Evolutionary conservation across 2,113 vertebrate genomes (phyloP).

Genomic region (Oreochromis niloticus): DNA sequence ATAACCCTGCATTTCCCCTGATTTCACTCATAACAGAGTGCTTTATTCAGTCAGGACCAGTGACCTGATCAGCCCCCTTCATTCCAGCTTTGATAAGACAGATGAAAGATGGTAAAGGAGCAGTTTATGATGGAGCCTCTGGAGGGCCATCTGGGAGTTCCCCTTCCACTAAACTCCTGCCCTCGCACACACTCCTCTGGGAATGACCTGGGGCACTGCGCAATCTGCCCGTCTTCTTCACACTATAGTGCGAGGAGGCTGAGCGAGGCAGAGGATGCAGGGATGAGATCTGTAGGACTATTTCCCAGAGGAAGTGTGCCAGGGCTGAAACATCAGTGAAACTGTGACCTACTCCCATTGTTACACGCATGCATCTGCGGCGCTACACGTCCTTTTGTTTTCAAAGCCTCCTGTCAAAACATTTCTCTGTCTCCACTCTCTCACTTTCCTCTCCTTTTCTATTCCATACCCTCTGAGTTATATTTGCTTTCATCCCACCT

Average conservation of each 20-base stretch:
- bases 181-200: constrained; percentile 10
- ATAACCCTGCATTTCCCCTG: background rate
- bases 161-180: constrained; percentile 13
- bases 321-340: constrained; percentile 55
- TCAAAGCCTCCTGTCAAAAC: constrained; percentile 51
- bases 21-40: background rate
- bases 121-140: constrained; percentile 11
- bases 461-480: constrained; percentile 53
- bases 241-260: background rate
- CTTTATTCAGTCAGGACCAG: background rate
- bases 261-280: constrained; percentile 19
- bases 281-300: constrained; percentile 40
- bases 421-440: constrained; percentile 24
- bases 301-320: constrained; percentile 53
- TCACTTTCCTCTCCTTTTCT: constrained; percentile 1
- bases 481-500: constrained; percentile 49
- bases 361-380: constrained; percentile 29
- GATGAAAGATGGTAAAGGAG: constrained; percentile 32
- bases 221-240: constrained; percentile 39
- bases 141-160: constrained; percentile 5
- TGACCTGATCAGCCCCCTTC: background rate
- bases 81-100: constrained; percentile 23
- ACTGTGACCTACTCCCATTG: constrained; percentile 59
- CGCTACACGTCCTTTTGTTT: constrained; percentile 3
- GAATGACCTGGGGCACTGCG: constrained; percentile 31